These are phyloP conservation scores for Stratiomys singularior DNA, from an alignment of 2,888 invertebrate genomes.

Conservation along the genomic window DNA sequence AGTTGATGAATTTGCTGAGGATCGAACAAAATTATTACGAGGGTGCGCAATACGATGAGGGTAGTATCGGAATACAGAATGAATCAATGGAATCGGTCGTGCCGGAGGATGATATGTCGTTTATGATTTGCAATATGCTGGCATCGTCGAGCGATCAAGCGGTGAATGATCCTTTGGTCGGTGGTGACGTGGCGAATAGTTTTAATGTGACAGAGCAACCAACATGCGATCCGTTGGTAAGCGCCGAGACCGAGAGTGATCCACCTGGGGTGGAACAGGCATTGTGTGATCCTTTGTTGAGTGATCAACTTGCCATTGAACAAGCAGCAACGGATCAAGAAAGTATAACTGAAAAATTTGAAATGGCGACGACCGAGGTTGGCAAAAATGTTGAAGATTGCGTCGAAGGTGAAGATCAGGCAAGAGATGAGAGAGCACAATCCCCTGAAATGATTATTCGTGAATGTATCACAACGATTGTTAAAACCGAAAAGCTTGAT, in stretches of 20 bases:
- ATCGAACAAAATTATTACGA: slow-evolving; percentile 1
- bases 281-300: too few relatives aligned
- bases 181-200: not conserved
- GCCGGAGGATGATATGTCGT: slow-evolving; percentile 56
- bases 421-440: not conserved
- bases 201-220: not conserved
- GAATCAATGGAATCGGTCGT: slow-evolving; percentile 46
- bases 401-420: too few relatives aligned
- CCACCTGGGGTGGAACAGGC: too few relatives aligned
- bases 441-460: slow-evolving; percentile 25
- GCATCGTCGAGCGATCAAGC: slow-evolving; percentile 45
- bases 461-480: not conserved
- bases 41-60: not conserved
- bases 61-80: not conserved
- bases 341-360: too few relatives aligned
- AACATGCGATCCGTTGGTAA: too few relatives aligned
- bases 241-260: too few relatives aligned
- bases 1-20: slow-evolving; percentile 21
- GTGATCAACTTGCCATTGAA: too few relatives aligned
- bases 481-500: not conserved
- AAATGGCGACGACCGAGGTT: too few relatives aligned
- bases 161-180: not conserved
- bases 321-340: too few relatives aligned
- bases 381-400: too few relatives aligned
- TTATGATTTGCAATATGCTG: slow-evolving; percentile 59